Evolutionary conservation across 2,797 vertebrate species (phyloP).

Genomic region (Australoheros facetus): DNA sequence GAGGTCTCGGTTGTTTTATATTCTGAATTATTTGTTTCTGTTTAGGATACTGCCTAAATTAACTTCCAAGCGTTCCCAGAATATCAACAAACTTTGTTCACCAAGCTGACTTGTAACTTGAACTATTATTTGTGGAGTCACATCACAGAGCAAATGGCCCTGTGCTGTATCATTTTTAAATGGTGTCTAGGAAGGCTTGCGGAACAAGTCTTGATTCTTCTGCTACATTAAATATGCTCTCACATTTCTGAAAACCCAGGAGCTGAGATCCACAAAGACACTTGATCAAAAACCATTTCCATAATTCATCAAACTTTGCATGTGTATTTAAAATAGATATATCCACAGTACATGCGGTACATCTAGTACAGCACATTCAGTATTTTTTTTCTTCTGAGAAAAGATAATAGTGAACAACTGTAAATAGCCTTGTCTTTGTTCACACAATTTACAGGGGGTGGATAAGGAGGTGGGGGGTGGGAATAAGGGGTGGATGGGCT

Average conservation of each 20-base stretch:
- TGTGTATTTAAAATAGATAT: not conserved
- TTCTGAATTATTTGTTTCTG: not conserved
- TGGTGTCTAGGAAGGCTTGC: not conserved
- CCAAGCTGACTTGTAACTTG: not conserved
- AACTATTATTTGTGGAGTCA: not conserved
- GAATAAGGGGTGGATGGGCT: not conserved
- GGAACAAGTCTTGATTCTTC: not conserved
- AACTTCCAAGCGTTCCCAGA: not conserved
- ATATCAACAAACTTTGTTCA: not conserved
- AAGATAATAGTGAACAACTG: not conserved
- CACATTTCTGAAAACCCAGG: not conserved
- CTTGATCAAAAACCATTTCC: not conserved
- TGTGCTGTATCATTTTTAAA: not conserved
- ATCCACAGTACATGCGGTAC: not conserved
- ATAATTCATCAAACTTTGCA: not conserved
- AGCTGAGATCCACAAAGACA: not conserved
- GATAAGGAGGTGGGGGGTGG: not conserved
- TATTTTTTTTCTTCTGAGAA: not conserved
- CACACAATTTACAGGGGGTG: not conserved
- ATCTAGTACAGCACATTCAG: not conserved
- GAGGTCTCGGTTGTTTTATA: constrained; percentile 1
- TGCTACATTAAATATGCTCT: not conserved
- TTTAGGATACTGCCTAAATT: constrained; percentile 1
- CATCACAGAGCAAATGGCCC: not conserved
- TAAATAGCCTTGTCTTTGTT: not conserved